These are phyloP conservation scores for Siniperca scherzeri DNA, from an alignment of 2,797 vertebrate genomes.

Conservation along the genomic window DNA sequence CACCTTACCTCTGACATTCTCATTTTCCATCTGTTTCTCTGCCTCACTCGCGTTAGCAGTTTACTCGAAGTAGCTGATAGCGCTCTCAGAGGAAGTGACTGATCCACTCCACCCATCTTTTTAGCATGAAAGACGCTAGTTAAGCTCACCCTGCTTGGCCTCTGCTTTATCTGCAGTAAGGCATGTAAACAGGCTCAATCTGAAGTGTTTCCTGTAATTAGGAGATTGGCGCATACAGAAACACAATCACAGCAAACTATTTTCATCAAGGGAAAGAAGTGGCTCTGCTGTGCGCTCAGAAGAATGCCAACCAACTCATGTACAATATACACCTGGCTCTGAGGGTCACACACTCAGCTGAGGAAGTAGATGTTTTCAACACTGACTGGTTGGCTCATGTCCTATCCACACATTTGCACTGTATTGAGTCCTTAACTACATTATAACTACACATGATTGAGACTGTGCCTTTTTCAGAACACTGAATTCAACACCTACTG, in stretches of 20 bases:
- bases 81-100: conserved; percentile 58
- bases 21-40: not conserved
- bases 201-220: conserved; percentile 78
- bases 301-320: conserved; percentile 12
- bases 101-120: conserved; percentile 66
- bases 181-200: conserved; percentile 62
- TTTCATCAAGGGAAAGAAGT: conserved; percentile 39
- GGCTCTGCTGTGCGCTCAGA: conserved; percentile 21
- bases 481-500: not conserved
- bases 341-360: not conserved
- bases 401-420: not conserved
- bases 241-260: conserved; percentile 13
- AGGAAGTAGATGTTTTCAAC: conserved; percentile 3
- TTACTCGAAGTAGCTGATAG: conserved; percentile 62
- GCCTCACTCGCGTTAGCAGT: not conserved
- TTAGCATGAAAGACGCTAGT: conserved; percentile 50
- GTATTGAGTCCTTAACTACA: not conserved
- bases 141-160: conserved; percentile 4
- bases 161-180: conserved; percentile 56
- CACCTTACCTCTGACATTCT: not conserved
- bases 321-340: conserved; percentile 20
- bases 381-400: not conserved
- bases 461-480: not conserved
- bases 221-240: conserved; percentile 27
- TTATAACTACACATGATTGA: not conserved